Evolutionary conservation across 2,113 vertebrate species (phyloP).

Genomic region (Lynx canadensis): DNA sequence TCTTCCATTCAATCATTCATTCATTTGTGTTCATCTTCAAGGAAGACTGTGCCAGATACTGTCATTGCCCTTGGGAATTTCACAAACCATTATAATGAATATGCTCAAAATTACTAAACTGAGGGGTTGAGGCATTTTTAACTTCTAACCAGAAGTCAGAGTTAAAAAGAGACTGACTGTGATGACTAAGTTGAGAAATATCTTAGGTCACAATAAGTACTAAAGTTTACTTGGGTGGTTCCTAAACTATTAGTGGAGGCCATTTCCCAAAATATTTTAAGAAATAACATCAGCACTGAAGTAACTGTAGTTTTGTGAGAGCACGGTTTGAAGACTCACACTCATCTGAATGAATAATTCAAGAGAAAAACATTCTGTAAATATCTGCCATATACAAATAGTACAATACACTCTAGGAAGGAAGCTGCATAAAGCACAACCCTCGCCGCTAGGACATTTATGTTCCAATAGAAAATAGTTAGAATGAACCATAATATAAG

Average conservation of each 20-base stretch:
- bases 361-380: conserved; percentile 11
- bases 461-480: background rate
- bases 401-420: background rate
- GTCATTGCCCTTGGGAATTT: background rate
- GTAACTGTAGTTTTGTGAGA: conserved; percentile 12
- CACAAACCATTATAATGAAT: background rate
- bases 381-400: background rate
- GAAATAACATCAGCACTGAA: background rate
- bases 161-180: background rate
- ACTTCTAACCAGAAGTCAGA: background rate
- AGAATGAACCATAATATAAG: background rate
- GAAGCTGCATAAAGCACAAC: background rate
- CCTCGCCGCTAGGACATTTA: background rate
- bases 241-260: background rate
- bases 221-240: background rate
- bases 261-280: background rate
- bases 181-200: background rate
- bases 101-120: background rate
- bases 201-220: background rate
- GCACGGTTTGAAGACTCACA: background rate
- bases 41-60: background rate
- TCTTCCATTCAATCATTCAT: background rate
- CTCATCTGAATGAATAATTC: background rate
- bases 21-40: background rate
- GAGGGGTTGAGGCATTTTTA: background rate